A percentile compares a stretch with the other conserved stretches of the same genome.
These are phyloP conservation scores for Drosophila pseudoobscura DNA, from an alignment of 1,140 invertebrate species.

Conservation along the genomic window DNA sequence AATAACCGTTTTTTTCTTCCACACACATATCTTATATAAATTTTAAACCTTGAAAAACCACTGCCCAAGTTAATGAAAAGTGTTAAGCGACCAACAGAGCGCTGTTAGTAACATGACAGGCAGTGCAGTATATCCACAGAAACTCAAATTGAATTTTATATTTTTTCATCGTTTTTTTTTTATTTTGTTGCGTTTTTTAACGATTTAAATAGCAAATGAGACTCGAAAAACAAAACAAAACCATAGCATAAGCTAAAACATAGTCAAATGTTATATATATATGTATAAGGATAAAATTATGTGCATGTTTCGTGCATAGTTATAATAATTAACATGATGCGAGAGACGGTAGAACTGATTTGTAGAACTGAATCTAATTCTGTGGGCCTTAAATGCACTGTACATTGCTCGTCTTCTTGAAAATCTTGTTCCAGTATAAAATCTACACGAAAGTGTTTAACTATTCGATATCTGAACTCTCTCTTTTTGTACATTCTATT, in stretches of 20 bases:
- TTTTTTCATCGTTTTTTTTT: conserved; percentile 41
- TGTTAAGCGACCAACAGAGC: conserved; percentile 41
- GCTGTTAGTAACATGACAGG: conserved; percentile 58
- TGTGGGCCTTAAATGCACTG: conserved; percentile 64
- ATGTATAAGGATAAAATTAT: conserved; percentile 43
- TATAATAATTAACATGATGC: conserved; percentile 67
- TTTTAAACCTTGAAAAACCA: not conserved
- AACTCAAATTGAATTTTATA: conserved; percentile 34
- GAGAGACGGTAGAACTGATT: conserved; percentile 20
- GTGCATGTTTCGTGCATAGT: conserved; percentile 67
- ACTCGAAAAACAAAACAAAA: conserved; percentile 51
- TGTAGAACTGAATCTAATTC: conserved; percentile 32
- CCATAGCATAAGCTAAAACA: conserved; percentile 39
- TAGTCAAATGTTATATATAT: conserved; percentile 30
- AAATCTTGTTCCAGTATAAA: conserved; percentile 53
- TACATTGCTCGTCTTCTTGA: conserved; percentile 38
- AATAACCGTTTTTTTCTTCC: not conserved
- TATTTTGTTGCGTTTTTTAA: conserved; percentile 64
- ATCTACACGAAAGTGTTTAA: conserved; percentile 42
- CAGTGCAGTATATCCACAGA: conserved; percentile 27
- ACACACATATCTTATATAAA: not conserved
- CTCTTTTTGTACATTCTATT: conserved; percentile 59
- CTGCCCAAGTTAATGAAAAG: conserved; percentile 27
- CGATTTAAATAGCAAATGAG: conserved; percentile 56
- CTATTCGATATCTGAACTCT: conserved; percentile 49